These are phyloP conservation scores for Platalea minor DNA, from an alignment of 2,797 vertebrate species.

Conservation along the genomic window DNA sequence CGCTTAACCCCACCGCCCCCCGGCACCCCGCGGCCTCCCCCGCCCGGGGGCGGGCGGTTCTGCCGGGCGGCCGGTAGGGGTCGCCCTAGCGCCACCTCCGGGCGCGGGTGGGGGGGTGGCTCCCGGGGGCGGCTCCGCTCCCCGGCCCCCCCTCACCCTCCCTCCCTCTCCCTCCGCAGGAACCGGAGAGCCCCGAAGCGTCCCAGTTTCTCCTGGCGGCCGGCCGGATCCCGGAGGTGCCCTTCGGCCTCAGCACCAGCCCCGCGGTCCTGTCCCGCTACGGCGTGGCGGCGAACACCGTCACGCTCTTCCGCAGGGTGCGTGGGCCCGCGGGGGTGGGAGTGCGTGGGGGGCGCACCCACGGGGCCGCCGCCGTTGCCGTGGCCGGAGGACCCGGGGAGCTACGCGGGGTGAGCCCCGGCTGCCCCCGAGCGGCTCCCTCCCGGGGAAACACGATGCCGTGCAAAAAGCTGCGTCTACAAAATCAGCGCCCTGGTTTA, in stretches of 20 bases:
- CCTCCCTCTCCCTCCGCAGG: conserved; percentile 55
- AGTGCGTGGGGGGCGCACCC: not conserved
- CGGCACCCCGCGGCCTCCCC: no score
- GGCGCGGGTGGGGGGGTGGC: no score
- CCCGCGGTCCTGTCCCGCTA: conserved; percentile 80
- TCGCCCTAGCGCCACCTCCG: not conserved
- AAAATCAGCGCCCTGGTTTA: fast-evolving
- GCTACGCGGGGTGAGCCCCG: no score
- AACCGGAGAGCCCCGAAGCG: conserved; percentile 74
- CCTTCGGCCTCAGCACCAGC: conserved; percentile 79
- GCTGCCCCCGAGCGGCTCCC: not conserved
- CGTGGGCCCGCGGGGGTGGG: not conserved
- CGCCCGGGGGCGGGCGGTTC: not conserved
- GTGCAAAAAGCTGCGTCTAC: fast-evolving
- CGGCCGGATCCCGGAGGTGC: conserved; percentile 71
- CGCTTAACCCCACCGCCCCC: no score
- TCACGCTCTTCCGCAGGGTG: conserved; percentile 88
- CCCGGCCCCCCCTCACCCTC: fast-evolving
- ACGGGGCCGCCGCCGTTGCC: no score
- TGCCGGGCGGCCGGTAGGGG: not conserved
- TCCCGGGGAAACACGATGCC: not conserved
- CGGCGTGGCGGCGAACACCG: conserved; percentile 73
- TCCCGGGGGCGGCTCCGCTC: not conserved
- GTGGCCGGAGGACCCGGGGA: not conserved
- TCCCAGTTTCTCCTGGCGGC: conserved; percentile 72